Evolutionary conservation across 2,797 vertebrate genomes (phyloP), one percentile per base, ranked within the genome.

Genomic region (Bovichtus diacanthus): DNA sequence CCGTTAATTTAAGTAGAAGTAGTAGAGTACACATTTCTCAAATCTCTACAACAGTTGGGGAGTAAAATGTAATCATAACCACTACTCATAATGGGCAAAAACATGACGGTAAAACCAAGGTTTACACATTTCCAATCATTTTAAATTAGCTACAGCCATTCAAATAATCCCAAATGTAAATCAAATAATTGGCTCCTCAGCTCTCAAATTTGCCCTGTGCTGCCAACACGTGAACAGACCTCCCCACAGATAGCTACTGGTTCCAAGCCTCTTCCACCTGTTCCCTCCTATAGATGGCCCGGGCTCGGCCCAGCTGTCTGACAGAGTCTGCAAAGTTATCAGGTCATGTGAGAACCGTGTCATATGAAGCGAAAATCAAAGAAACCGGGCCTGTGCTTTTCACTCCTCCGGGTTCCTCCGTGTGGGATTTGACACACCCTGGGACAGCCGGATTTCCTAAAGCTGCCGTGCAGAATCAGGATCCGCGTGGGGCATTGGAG

Each of bases 281-380:
- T 93, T 90, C 76, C 51, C 61, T 39, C 15, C 70, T 65, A 84
- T 59, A 12, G 50, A 76, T 75, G 44, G 51, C 55, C 38, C 31
- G 8, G 70, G 50, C 47, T 76, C 18, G 70, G 44, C 62, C 61
- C 94, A 95, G 93, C 93, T 93, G 87, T 58, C 68, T 72, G 80
- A 80, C 67, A 78, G 81, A 76, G 84, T 76, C 83, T 36, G 75
- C 61, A 58, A 41, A 49, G 70, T 54, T 90, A 93, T 91, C 92
- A 87, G 92, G 81, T 93, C 86, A 90, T 89, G 78, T 81, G 93
- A 95, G 94, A 94, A 94, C 92, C 91, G 84, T 93, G 83, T 92
- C 89, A 53, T 41, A 69, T 18, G 59, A 73, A 23, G 74, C 44
- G 25, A 69, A 80, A 87, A 91, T 16, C 88, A 92, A 91, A 93